Conservation (phyloP, 1,140 invertebrate genomes). For the Drosophila busckii region DNA sequence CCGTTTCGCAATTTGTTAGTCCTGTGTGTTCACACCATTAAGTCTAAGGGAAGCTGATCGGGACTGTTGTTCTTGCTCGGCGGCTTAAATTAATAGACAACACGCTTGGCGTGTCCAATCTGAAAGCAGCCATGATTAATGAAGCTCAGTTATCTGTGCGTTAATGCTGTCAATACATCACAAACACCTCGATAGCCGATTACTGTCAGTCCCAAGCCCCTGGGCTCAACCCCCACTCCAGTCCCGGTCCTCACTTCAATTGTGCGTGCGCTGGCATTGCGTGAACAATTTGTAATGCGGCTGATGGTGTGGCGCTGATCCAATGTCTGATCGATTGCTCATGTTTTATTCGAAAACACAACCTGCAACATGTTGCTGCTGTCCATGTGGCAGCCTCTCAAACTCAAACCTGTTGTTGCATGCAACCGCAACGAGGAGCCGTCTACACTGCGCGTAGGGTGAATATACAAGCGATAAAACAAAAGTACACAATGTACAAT, state of each 20-base stretch:
- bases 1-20: constrained; percentile 55
- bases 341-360: constrained; percentile 20
- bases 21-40: constrained; percentile 68
- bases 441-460: background rate
- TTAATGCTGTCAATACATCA: constrained; percentile 75
- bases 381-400: constrained; percentile 22
- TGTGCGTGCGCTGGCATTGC: constrained; percentile 46
- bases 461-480: background rate
- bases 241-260: constrained; percentile 10
- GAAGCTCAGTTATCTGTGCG: constrained; percentile 45
- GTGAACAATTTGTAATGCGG: constrained; percentile 18
- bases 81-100: constrained; percentile 62
- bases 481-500: no score
- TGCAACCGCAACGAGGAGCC: constrained; percentile 11
- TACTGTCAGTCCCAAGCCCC: constrained; percentile 22
- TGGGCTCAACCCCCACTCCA: constrained; percentile 6
- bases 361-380: constrained; percentile 57
- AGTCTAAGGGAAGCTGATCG: constrained; percentile 27
- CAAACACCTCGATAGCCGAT: constrained; percentile 52
- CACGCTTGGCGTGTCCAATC: no score
- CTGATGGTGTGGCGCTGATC: constrained; percentile 38
- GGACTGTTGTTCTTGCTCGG: constrained; percentile 45
- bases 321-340: constrained; percentile 35
- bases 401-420: constrained; percentile 63
- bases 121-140: constrained; percentile 70